A percentile compares a stretch with the other conserved stretches of the same genome.
These are phyloP conservation scores for Macrobrachium rosenbergii DNA, from an alignment of 1,140 invertebrate genomes.

Conservation along the genomic window DNA sequence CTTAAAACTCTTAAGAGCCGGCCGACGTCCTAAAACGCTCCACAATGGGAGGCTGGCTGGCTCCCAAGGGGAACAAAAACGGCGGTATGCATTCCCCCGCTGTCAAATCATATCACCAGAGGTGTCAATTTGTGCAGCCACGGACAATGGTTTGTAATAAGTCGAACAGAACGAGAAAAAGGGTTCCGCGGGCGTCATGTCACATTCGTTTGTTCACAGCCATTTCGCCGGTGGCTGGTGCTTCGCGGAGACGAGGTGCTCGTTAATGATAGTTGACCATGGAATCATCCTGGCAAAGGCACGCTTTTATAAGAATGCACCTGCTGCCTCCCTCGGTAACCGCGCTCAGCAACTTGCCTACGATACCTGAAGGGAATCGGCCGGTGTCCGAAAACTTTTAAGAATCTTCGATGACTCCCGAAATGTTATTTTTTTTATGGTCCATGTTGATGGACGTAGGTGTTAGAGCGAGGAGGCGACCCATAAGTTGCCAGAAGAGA, in stretches of 20 bases:
- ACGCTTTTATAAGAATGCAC: neutral
- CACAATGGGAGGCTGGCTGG: slow-evolving; percentile 13
- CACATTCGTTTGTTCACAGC: neutral
- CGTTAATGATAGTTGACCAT: too few species aligned
- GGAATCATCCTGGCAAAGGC: neutral
- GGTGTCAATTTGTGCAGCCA: slow-evolving; percentile 36
- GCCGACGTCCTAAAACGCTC: neutral
- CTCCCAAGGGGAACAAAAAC: slow-evolving; percentile 5
- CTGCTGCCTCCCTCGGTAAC: neutral
- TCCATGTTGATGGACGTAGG: slow-evolving; percentile 34
- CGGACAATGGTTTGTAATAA: slow-evolving; percentile 50
- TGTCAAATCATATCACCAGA: slow-evolving; percentile 42
- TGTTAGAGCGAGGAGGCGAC: slow-evolving; percentile 24
- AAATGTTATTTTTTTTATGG: neutral
- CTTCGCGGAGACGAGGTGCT: too few species aligned
- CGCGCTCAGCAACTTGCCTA: too few species aligned
- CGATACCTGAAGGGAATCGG: too few species aligned
- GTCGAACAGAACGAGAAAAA: slow-evolving; percentile 24
- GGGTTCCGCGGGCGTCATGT: neutral
- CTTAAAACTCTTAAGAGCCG: too few species aligned
- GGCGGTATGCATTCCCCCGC: slow-evolving; percentile 18
- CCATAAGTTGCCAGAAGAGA: slow-evolving; percentile 7
- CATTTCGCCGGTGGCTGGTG: neutral
- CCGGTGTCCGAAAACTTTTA: slow-evolving; percentile 22
- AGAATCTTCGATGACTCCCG: neutral